phyloP scores from a whole-genome alignment of 2,113 vertebrate genomes.

The Protomyctophum bolini region DNA sequence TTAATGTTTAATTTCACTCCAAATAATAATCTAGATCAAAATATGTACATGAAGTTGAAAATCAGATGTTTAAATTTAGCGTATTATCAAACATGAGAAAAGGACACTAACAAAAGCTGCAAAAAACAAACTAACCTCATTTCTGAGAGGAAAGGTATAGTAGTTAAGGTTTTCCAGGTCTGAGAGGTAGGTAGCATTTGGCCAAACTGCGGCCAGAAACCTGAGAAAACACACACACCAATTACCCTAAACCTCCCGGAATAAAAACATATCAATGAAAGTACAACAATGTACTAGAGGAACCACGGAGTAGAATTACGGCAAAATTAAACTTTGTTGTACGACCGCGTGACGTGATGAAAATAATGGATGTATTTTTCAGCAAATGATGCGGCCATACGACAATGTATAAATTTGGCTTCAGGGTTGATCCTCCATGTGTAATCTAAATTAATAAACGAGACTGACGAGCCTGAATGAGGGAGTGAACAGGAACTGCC shows the following conservation, averaged over 20 bases:
- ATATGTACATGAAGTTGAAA: conserved; percentile 54
- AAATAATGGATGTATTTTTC: too few relatives aligned
- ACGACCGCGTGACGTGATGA: too few relatives aligned
- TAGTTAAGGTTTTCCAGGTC: conserved; percentile 67
- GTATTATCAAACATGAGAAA: conserved; percentile 41
- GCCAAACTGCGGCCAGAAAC: conserved; percentile 60
- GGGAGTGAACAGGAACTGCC: too few relatives aligned
- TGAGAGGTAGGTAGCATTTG: conserved; percentile 75
- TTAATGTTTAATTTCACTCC: conserved; percentile 45
- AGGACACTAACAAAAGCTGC: conserved; percentile 20
- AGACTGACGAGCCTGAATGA: too few relatives aligned
- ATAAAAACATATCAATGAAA: conserved; percentile 8
- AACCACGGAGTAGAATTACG: too few relatives aligned
- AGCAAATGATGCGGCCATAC: too few relatives aligned
- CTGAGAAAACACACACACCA: conserved; percentile 68
- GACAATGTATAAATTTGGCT: too few relatives aligned
- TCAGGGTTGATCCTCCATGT: too few relatives aligned
- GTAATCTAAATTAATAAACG: conserved; percentile 14
- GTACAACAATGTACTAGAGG: too few relatives aligned
- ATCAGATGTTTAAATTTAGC: conserved; percentile 24
- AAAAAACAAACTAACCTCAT: conserved; percentile 47
- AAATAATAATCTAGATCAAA: conserved; percentile 42
- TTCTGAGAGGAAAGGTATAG: conserved; percentile 59
- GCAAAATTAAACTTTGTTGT: too few relatives aligned
- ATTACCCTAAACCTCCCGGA: conserved; percentile 60